Conservation (phyloP, 2,797 vertebrate species). For the Taeniopygia guttata region DNA sequence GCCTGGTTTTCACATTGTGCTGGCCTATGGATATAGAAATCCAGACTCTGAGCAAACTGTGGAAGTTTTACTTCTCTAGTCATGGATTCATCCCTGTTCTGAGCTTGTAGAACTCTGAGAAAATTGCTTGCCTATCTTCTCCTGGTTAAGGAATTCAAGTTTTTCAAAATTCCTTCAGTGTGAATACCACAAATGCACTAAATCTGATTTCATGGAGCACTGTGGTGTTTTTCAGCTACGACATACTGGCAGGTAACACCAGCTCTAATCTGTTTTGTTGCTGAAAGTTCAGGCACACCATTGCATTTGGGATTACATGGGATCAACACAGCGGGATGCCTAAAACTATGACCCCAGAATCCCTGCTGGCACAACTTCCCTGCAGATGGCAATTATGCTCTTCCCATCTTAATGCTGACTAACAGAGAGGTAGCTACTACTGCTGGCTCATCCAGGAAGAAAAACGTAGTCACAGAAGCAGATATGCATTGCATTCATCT, state of each 20-base stretch:
- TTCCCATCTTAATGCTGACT: neutral
- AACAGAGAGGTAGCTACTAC: neutral
- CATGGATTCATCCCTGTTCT: neutral
- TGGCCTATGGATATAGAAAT: neutral
- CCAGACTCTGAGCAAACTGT: neutral
- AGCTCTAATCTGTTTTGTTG: neutral
- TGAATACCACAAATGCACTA: neutral
- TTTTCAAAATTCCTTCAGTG: neutral
- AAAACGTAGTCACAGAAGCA: neutral
- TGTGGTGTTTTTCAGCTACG: neutral
- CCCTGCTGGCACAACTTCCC: neutral
- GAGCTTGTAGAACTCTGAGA: neutral
- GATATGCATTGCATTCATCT: accelerated
- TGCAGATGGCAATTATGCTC: neutral
- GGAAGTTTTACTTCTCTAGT: neutral
- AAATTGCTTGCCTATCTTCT: neutral
- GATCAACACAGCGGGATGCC: neutral
- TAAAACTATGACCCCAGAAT: neutral
- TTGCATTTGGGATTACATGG: neutral
- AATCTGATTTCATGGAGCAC: neutral
- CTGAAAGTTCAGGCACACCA: neutral
- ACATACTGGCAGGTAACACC: neutral
- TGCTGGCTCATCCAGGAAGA: neutral
- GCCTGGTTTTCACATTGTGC: neutral
- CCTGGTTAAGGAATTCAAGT: neutral